Percentiles rank a stretch among this genome's conserved stretches.
These are phyloP conservation scores for Ceratitis capitata DNA, from an alignment of 1,140 invertebrate genomes.

Conservation along the genomic window DNA sequence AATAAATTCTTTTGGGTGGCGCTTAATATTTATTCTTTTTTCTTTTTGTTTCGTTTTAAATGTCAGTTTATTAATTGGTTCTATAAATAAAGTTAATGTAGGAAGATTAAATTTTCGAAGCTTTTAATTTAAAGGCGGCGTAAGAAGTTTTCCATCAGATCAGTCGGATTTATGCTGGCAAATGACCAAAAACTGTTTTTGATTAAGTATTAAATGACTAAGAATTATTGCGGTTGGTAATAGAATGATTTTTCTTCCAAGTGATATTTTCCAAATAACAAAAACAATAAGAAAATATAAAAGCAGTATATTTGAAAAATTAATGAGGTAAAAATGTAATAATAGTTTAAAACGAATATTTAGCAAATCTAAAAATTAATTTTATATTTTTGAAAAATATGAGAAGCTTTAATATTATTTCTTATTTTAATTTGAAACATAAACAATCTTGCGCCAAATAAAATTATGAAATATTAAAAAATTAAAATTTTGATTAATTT, in stretches of 20 bases:
- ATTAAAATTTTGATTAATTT: too few relatives aligned
- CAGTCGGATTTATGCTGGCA: not conserved
- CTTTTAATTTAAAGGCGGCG: not conserved
- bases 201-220: not conserved
- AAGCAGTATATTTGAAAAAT: not conserved
- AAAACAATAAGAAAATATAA: not conserved
- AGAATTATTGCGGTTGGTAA: not conserved
- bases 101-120: not conserved
- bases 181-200: not conserved
- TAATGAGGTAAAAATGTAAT: too few relatives aligned
- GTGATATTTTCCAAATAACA: too few relatives aligned
- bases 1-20: not conserved
- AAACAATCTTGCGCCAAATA: too few relatives aligned
- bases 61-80: slow-evolving; percentile 23
- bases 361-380: too few relatives aligned
- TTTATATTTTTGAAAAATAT: too few relatives aligned
- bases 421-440: too few relatives aligned
- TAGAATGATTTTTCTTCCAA: too few relatives aligned
- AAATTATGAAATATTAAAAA: too few relatives aligned
- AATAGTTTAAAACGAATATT: too few relatives aligned
- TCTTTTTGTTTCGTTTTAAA: not conserved
- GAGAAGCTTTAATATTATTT: too few relatives aligned
- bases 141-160: too few relatives aligned
- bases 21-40: not conserved
- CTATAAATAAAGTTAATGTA: slow-evolving; percentile 10